Base-by-base conservation (phyloP, 1,140 invertebrate genomes). In the Daktulosphaira vitifoliae region DNA sequence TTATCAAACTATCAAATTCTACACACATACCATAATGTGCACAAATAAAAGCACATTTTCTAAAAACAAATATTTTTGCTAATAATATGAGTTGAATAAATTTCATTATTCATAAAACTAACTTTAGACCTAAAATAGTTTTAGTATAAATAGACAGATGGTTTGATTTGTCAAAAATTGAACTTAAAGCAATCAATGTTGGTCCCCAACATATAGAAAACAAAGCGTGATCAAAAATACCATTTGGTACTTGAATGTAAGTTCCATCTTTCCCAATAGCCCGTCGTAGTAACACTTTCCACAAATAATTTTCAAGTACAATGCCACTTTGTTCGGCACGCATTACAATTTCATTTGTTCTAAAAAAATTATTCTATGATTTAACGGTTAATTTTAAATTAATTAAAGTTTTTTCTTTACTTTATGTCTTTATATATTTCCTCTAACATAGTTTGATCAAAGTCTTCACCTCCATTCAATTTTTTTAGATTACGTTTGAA, bases 261-360 rank as follows among this genome's bases (percentile, higher is more conserved):
- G 76, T 64, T 13, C 88, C 89, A 71, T 91, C 88, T 71, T 83
- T 79, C 0, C 83, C 78, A 11, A 76, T 74, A 1, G 90, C 90
- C 69, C 93, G 81, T 22, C 89, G 78, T 38, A 98, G 76, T 50
- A 98, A 75, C 64, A 96, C 88, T 74, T 98, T 98, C 96, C 96
- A 99, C 33, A 96, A 73, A 78, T 99, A 99, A 75, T 97, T 97
- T 72, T 99, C 96, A 67, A 86, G 87, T 0, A 99, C 89, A 7
- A 91, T 71, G 2, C 96, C 96, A 1, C 86, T 90, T 71, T 98
- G 95, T 76, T 99, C 97, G 2, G 94, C 92, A 6, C 96, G 97
- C 95, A 99, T 98, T 1, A 99, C 89, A 72, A 99, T 99, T 81
- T 99, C 97, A 67, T 99, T 92, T 72, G 80, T 86, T 73, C 91